Percentiles rank a stretch among this genome's conserved stretches.
phyloP scores from a whole-genome alignment of 2,888 invertebrate genomes.

The Furcula furcula region DNA sequence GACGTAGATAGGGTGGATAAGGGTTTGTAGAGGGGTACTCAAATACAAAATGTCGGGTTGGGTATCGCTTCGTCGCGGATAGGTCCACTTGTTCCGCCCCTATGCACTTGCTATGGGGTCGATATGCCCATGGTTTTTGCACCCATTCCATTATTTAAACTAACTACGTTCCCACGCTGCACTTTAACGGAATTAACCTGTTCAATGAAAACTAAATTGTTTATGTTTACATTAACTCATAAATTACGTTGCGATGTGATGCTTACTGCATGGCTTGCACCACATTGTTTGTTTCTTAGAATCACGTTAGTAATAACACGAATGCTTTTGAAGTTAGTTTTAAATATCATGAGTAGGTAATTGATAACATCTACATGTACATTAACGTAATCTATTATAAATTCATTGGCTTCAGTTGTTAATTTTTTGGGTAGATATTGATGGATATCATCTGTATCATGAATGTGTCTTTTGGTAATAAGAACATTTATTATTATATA shows the following conservation, averaged over 20 bases:
- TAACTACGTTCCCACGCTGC: constrained; percentile 66
- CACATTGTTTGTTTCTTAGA: constrained; percentile 19
- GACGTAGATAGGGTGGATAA: neutral
- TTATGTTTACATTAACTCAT: constrained; percentile 29
- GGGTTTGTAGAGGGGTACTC: neutral
- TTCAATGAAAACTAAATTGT: constrained; percentile 46
- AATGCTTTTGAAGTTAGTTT: constrained; percentile 2
- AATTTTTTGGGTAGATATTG: too few relatives aligned
- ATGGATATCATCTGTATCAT: too few relatives aligned
- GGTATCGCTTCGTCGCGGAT: constrained; percentile 27
- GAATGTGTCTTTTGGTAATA: too few relatives aligned
- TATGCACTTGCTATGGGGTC: constrained; percentile 75
- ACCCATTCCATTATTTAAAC: constrained; percentile 59
- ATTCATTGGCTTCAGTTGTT: too few relatives aligned
- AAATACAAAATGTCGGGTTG: neutral
- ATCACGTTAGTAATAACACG: constrained; percentile 8
- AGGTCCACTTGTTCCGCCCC: constrained; percentile 77
- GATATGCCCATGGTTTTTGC: constrained; percentile 69
- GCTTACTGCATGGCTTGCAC: constrained; percentile 22
- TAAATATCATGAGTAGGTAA: neutral
- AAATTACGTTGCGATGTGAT: constrained; percentile 20
- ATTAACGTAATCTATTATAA: too few relatives aligned
- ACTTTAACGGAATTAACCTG: constrained; percentile 51
- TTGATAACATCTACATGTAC: too few relatives aligned
- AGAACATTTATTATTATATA: too few relatives aligned